Conservation (phyloP, 2,888 invertebrate species). For the Chymomyza fuscimana region DNA sequence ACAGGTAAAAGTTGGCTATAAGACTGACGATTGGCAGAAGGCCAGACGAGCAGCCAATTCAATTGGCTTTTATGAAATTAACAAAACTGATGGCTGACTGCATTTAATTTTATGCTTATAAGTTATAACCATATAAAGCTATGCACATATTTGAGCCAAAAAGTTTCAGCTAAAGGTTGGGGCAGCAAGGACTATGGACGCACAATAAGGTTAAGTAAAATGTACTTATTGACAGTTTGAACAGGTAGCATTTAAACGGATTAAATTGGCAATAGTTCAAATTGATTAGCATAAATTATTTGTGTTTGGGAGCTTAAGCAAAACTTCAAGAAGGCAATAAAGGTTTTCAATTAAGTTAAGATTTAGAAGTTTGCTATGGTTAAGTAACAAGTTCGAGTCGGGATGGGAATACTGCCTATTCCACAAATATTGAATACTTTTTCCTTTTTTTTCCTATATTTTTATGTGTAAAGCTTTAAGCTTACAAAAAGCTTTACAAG, state of each 20-base stretch:
- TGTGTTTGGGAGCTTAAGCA: background rate
- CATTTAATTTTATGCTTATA: constrained; percentile 29
- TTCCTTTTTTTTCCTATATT: too few species aligned
- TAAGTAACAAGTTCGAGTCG: too few species aligned
- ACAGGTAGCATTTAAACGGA: background rate
- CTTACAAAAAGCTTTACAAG: too few species aligned
- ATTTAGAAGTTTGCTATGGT: too few species aligned
- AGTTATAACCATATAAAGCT: background rate
- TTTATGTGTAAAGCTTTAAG: too few species aligned
- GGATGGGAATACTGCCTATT: too few species aligned
- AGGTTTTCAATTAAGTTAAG: too few species aligned
- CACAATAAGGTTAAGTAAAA: background rate
- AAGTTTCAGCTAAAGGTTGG: background rate
- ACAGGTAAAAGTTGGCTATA: background rate
- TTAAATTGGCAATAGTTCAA: background rate
- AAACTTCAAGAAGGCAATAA: background rate
- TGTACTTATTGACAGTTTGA: background rate
- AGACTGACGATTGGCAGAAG: background rate
- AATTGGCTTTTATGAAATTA: constrained; percentile 55
- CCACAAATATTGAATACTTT: too few species aligned
- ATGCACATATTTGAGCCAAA: background rate
- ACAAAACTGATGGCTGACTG: constrained; percentile 52
- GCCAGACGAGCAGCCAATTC: constrained; percentile 57
- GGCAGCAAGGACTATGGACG: background rate
- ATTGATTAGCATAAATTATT: background rate